Percentiles rank a stretch among this genome's conserved stretches.
phyloP scores from a whole-genome alignment of 2,888 invertebrate species.

The Octodonta nipae region DNA sequence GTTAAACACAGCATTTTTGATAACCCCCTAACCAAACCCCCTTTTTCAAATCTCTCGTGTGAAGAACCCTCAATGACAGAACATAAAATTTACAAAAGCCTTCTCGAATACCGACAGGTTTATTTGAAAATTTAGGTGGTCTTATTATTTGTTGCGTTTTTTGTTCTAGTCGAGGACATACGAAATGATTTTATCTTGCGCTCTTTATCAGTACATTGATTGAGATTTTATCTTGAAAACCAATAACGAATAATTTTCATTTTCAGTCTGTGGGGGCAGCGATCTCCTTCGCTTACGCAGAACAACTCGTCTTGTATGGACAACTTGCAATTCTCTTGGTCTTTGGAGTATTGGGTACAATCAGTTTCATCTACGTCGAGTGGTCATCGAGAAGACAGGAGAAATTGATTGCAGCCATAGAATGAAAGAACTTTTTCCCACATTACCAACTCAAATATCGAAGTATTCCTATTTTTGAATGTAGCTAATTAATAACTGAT shows the following conservation, averaged over 20 bases:
- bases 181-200: background rate
- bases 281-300: slow-evolving; percentile 71
- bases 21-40: no score
- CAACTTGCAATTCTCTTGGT: slow-evolving; percentile 60
- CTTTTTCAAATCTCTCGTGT: no score
- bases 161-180: background rate
- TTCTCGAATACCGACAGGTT: no score
- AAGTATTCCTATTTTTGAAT: no score
- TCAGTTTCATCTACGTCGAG: slow-evolving; percentile 66
- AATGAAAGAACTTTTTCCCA: no score
- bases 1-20: no score
- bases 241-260: slow-evolving; percentile 11
- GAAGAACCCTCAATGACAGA: no score
- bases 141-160: no score
- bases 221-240: slow-evolving; percentile 3
- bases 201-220: background rate
- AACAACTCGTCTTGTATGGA: slow-evolving; percentile 52
- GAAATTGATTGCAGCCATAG: slow-evolving; percentile 3
- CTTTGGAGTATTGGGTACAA: slow-evolving; percentile 60
- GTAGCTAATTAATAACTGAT: no score
- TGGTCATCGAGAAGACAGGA: slow-evolving; percentile 36
- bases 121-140: no score
- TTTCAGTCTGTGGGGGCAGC: slow-evolving; percentile 75
- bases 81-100: no score
- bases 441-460: no score